Evolutionary conservation across 1,140 invertebrate species (phyloP), one percentile per base, ranked within the genome.

Genomic region (Drosophila nigromelanica): DNA sequence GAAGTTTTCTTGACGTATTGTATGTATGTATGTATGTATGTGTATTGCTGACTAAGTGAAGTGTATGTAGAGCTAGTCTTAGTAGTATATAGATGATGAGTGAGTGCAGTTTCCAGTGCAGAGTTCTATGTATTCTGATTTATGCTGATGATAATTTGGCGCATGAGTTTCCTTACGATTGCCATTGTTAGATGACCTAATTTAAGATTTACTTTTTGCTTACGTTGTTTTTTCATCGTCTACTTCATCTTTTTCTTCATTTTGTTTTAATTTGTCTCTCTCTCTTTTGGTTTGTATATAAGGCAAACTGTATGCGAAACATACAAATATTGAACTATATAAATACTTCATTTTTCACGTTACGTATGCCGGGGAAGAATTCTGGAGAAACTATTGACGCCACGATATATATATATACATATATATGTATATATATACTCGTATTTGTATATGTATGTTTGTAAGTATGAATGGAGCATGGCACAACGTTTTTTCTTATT

Each of bases 301-400:
- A 89, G 83, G 83, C 83, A 89, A 89, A 89, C 82, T 87, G 82
- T 87, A 87, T 87, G 82, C 82, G 72, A 79, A 73, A 68, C 73
- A 80, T 83, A 89, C 85, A 72, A 83, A 73, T 78, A 89, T 89
- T 78, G 85, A 89, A 80, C 85, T 89, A 89, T 89, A 82, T 89
- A 89, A 87, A 89, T 89, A 83, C 76, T 77, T 83, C 63, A 52
- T 47, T 54, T 73, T 76, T 66, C 70, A 68, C 54, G 27, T 71
- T 58, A 71, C 61, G 69, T 80, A 78, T 75, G 73, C 75, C 73
- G 66, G 78, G 80, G 77, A 87, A 86, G 82, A 81, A 71, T 80
- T 68, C 66, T 72, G 73, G 45, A 73, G 62, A 76, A 60, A 76
- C 73, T 68, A 48, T 76, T 40, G 43, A 56, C 35, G 35, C 58